A percentile compares a stretch with the other conserved stretches of the same genome.
Conservation (phyloP, 2,797 vertebrate genomes). For the Sebastes vulpes region DNA sequence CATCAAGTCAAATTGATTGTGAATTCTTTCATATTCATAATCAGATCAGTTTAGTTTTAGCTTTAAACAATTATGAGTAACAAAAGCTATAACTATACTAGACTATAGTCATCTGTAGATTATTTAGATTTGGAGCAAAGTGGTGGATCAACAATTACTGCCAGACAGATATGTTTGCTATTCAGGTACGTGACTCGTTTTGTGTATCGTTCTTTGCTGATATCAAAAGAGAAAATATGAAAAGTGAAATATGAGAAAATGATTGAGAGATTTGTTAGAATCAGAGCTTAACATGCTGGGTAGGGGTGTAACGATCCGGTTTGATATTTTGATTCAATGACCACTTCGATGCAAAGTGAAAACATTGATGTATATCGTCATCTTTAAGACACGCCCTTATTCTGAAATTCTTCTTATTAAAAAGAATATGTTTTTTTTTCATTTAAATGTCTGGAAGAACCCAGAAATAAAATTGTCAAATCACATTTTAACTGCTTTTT, state of each 20-base stretch:
- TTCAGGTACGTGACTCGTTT: neutral
- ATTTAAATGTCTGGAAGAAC: too few species aligned
- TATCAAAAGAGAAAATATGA: neutral
- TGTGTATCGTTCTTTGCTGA: neutral
- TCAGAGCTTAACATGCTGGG: neutral
- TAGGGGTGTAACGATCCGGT: too few species aligned
- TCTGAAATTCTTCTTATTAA: too few species aligned
- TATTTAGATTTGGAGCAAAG: neutral
- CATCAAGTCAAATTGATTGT: neutral
- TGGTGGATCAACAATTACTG: neutral
- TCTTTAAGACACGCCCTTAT: too few species aligned
- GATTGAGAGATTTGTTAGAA: neutral
- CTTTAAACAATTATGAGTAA: neutral
- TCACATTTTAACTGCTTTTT: too few species aligned
- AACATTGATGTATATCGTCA: too few species aligned
- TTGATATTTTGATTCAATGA: too few species aligned
- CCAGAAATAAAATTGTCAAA: too few species aligned
- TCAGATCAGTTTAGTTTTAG: neutral
- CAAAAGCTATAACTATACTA: neutral
- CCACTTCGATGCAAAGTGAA: too few species aligned
- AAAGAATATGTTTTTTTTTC: too few species aligned
- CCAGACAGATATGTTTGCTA: neutral
- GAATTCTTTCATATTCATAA: neutral
- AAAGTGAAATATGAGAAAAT: neutral
- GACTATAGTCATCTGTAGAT: neutral